Conservation (phyloP, 2,797 vertebrate genomes). For the Pteropus rufus region DNA sequence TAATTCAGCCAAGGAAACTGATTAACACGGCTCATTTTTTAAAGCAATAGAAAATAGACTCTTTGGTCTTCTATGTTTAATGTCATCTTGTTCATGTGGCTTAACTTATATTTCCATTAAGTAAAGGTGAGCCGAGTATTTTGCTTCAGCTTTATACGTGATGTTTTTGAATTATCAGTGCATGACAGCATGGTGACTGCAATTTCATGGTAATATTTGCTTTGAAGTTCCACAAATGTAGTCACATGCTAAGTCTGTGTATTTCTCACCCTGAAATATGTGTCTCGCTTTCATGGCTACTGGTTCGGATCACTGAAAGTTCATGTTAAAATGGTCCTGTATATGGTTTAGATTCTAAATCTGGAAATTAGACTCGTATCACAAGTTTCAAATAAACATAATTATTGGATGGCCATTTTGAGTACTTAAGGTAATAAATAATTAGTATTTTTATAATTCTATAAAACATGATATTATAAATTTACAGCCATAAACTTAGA, state of each 20-base stretch:
- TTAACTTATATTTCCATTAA: slow-evolving; percentile 47
- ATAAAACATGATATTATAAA: neutral
- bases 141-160: neutral
- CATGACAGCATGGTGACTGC: neutral
- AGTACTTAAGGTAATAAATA: neutral
- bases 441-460: neutral
- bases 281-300: neutral
- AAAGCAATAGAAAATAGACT: slow-evolving; percentile 10
- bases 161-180: neutral
- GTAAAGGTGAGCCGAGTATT: slow-evolving; percentile 16
- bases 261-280: neutral
- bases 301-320: neutral
- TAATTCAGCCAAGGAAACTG: slow-evolving; percentile 52
- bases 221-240: neutral
- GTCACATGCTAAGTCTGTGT: neutral
- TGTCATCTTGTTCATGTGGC: neutral
- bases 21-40: slow-evolving; percentile 33
- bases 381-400: neutral
- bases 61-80: slow-evolving; percentile 14
- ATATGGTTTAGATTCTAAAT: neutral
- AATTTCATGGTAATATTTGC: neutral
- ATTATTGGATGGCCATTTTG: neutral
- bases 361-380: neutral
- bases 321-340: neutral
- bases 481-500: neutral